A percentile compares a stretch with the other conserved stretches of the same genome.
Conservation (phyloP, 2,797 vertebrate species). For the Chrosomus eos region DNA sequence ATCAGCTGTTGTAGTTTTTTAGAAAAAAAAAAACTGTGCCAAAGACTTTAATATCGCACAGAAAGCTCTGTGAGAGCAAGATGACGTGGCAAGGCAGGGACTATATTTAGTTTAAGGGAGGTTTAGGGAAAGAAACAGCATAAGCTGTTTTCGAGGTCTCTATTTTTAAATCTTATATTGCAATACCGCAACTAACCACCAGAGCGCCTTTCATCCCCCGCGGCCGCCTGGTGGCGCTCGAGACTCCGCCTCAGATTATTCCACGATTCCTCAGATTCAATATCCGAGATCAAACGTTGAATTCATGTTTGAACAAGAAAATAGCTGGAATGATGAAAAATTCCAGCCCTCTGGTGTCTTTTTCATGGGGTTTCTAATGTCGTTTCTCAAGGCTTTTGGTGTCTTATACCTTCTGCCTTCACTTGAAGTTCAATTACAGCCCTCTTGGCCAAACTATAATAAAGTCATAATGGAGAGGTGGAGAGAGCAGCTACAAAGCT, state of each 20-base stretch:
- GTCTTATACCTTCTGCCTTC: constrained; percentile 77
- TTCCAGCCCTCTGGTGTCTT: constrained; percentile 66
- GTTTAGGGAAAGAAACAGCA: constrained; percentile 59
- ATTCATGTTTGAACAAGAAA: constrained; percentile 72
- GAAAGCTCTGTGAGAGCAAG: constrained; percentile 60
- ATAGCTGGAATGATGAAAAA: constrained; percentile 61
- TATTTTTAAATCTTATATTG: constrained; percentile 66
- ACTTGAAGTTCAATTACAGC: constrained; percentile 78
- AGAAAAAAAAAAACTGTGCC: constrained; percentile 53
- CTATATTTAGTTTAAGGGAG: constrained; percentile 77
- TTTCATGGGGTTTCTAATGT: constrained; percentile 33
- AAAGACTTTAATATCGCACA: constrained; percentile 48
- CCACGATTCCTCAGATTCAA: background rate
- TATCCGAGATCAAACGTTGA: constrained; percentile 19
- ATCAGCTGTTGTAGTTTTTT: background rate
- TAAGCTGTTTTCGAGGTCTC: constrained; percentile 72
- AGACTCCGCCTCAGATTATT: constrained; percentile 44
- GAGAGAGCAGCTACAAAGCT: constrained; percentile 81
- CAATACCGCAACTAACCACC: constrained; percentile 62
- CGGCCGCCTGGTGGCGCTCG: constrained; percentile 56
- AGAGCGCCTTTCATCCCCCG: constrained; percentile 47
- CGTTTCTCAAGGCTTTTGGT: constrained; percentile 63
- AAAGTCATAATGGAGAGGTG: constrained; percentile 82
- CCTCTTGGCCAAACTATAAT: constrained; percentile 81
- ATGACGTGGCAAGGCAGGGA: constrained; percentile 79